Percentiles rank a stretch among this genome's conserved stretches.
phyloP scores from a whole-genome alignment of 2,888 invertebrate species.

The Listrodromus nycthemerus region DNA sequence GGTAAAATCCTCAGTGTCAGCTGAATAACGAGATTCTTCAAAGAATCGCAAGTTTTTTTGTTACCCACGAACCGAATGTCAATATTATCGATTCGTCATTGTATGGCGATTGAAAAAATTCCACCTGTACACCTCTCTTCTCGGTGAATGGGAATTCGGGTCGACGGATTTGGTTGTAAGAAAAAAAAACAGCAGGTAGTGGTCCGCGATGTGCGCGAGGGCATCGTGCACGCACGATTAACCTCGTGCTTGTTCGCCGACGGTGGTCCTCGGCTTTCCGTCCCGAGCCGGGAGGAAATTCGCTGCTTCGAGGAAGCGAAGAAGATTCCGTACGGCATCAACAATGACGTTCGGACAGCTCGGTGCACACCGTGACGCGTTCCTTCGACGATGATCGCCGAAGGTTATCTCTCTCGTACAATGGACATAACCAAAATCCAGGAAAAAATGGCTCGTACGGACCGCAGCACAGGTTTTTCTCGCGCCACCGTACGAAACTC shows the following conservation, averaged over 20 bases:
- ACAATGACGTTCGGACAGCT: slow-evolving; percentile 5
- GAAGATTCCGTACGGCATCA: background rate
- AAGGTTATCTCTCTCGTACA: slow-evolving; percentile 60
- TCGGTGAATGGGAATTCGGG: slow-evolving; percentile 57
- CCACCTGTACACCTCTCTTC: slow-evolving; percentile 18
- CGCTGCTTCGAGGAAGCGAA: slow-evolving; percentile 42
- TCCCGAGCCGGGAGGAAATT: slow-evolving; percentile 33
- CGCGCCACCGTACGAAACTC: background rate
- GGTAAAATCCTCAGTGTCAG: too few species aligned
- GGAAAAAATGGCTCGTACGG: slow-evolving; percentile 22
- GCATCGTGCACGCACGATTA: slow-evolving; percentile 67
- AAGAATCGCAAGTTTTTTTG: too few species aligned
- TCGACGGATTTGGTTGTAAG: slow-evolving; percentile 31
- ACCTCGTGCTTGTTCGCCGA: slow-evolving; percentile 40
- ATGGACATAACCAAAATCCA: slow-evolving; percentile 18
- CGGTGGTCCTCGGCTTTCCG: slow-evolving; percentile 47
- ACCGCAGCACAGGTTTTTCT: background rate
- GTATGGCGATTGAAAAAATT: slow-evolving; percentile 13
- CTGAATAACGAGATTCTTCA: too few species aligned
- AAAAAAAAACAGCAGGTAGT: slow-evolving; percentile 38
- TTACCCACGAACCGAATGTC: slow-evolving; percentile 1
- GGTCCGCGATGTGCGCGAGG: slow-evolving; percentile 60
- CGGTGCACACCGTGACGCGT: slow-evolving; percentile 58
- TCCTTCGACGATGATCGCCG: slow-evolving; percentile 45
- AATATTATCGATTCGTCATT: slow-evolving; percentile 13